Base-by-base conservation (phyloP, 1,140 invertebrate species). In the Aphelinus atriplicis region DNA sequence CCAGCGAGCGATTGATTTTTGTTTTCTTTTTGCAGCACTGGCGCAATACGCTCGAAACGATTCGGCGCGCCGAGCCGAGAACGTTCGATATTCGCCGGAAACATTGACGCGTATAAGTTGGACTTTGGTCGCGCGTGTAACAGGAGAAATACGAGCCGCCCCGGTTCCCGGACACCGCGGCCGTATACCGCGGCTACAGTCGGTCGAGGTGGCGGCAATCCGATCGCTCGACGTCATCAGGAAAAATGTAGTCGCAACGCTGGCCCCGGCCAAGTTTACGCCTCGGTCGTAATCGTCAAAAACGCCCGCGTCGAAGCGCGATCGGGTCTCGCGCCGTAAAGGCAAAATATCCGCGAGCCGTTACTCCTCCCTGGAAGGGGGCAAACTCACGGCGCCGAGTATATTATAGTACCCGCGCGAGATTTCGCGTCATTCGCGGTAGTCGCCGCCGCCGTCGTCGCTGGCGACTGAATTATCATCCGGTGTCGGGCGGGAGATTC, bases 241-340 rank as follows among this genome's bases (percentile, higher is more conserved):
- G 61, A 63, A 63, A 63, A 63, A 63, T 43, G 48, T 46, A 45
- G 43, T n/a, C 61, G 61, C 43, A 26, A 26, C 45, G 7, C 9
- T 6, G n/a, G 3, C 61, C 56, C 45, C 5, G 69, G 6, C 26
- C 26, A 26, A 46, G 62, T 63, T 71, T 71, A 71, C 48, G 69
- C 69, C 47, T 55, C 42, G 46, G 60, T 45, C 48, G 48, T 71
- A 71, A 71, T 43, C 50, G 55, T 53, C 63, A 71, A 63, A 71
- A 63, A 50, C 60, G n/a, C 50, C 26, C 26, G 26, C 26, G 26
- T 26, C 26, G 26, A 56, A 62, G 48, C 55, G 60, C 69, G 63
- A 71, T 63, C 60, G 69, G 1, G 50, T 48, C 26, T 55, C 61
- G 43, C 60, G 26, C 58, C 60, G 69, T 62, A 71, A 62, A 71